Evolutionary conservation across 2,113 vertebrate genomes (phyloP).

Genomic region (Grantiella picta): DNA sequence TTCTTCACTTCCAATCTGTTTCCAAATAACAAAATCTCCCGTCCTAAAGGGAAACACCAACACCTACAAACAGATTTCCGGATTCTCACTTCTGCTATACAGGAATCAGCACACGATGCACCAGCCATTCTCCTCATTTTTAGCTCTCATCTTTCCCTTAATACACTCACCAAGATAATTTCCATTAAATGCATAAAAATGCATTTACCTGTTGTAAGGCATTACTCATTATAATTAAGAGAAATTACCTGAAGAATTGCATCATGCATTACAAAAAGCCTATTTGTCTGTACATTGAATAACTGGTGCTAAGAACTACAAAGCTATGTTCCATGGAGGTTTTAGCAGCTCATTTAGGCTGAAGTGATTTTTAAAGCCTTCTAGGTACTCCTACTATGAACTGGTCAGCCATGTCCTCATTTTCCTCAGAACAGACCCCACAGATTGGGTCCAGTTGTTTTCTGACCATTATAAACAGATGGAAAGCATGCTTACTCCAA

Average conservation of each 20-base stretch:
- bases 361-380: background rate
- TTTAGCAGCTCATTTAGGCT: background rate
- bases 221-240: background rate
- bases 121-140: background rate
- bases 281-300: background rate
- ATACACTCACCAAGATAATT: background rate
- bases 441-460: background rate
- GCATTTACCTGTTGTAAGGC: background rate
- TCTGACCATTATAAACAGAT: background rate
- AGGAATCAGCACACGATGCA: background rate
- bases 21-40: background rate
- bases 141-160: background rate
- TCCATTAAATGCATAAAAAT: background rate
- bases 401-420: background rate
- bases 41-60: background rate
- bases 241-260: background rate
- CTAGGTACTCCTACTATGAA: background rate
- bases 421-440: background rate
- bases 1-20: background rate
- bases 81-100: background rate
- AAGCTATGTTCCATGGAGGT: background rate
- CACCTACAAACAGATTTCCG: background rate
- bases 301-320: background rate
- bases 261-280: background rate
- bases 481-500: background rate